phyloP scores from a whole-genome alignment of 2,113 vertebrate genomes.

The Rhineura floridana region DNA sequence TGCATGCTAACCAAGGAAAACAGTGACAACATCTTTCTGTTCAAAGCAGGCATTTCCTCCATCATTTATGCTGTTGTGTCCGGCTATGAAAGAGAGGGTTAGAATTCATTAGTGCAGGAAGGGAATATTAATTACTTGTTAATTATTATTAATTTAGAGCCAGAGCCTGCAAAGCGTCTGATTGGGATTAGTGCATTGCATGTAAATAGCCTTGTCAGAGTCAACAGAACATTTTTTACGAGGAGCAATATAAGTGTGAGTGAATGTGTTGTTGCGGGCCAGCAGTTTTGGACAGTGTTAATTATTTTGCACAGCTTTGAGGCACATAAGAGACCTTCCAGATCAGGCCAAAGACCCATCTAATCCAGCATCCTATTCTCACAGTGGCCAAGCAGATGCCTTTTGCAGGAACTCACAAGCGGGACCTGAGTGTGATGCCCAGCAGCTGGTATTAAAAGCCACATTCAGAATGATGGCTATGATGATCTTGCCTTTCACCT shows the following conservation, averaged over 20 bases:
- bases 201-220: conserved; percentile 1
- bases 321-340: neutral
- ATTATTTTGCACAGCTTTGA: neutral
- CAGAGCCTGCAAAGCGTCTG: conserved; percentile 29
- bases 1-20: neutral
- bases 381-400: no score
- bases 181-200: conserved; percentile 10
- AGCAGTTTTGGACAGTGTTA: neutral
- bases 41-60: neutral
- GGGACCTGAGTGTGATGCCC: no score
- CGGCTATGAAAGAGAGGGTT: conserved; percentile 49
- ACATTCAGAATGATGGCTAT: no score
- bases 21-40: neutral
- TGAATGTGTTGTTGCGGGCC: neutral
- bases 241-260: neutral
- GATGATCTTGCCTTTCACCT: no score
- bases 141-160: conserved; percentile 52
- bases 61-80: neutral
- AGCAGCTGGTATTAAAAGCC: no score
- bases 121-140: conserved; percentile 65
- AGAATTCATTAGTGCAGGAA: conserved; percentile 27
- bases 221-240: neutral
- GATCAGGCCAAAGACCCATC: no score
- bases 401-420: no score
- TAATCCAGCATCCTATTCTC: no score